These are phyloP conservation scores for Drosophila tanythrix DNA, from an alignment of 2,888 invertebrate genomes.

Conservation along the genomic window DNA sequence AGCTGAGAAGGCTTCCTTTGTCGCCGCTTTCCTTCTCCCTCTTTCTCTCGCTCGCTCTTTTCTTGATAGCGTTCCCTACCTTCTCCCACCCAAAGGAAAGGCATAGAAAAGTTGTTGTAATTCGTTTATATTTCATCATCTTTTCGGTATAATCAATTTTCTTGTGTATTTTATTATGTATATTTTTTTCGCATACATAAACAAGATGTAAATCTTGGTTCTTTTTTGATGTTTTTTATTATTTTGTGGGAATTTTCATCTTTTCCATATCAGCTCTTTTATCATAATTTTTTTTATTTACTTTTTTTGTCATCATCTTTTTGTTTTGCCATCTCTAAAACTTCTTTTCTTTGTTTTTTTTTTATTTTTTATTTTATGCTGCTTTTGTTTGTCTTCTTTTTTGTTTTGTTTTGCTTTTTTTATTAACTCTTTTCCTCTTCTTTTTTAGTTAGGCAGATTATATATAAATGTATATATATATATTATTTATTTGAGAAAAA, in stretches of 20 bases:
- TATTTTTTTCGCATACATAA: slow-evolving; percentile 52
- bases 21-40: not conserved
- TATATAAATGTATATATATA: slow-evolving; percentile 42
- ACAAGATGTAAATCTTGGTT: slow-evolving; percentile 56
- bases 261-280: slow-evolving; percentile 61
- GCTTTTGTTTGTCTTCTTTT: slow-evolving; percentile 62
- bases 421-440: slow-evolving; percentile 47
- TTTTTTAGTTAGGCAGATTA: slow-evolving; percentile 52
- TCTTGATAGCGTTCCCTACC: slow-evolving; percentile 30
- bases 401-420: slow-evolving; percentile 29
- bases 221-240: slow-evolving; percentile 51
- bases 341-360: slow-evolving; percentile 56
- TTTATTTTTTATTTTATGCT: slow-evolving; percentile 53
- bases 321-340: slow-evolving; percentile 63
- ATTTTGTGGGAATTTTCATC: slow-evolving; percentile 61
- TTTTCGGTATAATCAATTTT: slow-evolving; percentile 71
- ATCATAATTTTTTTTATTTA: slow-evolving; percentile 42
- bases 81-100: slow-evolving; percentile 78
- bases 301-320: slow-evolving; percentile 46
- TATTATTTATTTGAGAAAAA: slow-evolving; percentile 63
- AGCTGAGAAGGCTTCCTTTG: slow-evolving; percentile 1
- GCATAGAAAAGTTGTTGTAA: slow-evolving; percentile 72
- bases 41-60: not conserved
- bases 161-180: slow-evolving; percentile 62
- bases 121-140: slow-evolving; percentile 76